Evolutionary conservation across 2,888 invertebrate genomes (phyloP), one percentile per base, ranked within the genome.

Genomic region (Cryptus armator): DNA sequence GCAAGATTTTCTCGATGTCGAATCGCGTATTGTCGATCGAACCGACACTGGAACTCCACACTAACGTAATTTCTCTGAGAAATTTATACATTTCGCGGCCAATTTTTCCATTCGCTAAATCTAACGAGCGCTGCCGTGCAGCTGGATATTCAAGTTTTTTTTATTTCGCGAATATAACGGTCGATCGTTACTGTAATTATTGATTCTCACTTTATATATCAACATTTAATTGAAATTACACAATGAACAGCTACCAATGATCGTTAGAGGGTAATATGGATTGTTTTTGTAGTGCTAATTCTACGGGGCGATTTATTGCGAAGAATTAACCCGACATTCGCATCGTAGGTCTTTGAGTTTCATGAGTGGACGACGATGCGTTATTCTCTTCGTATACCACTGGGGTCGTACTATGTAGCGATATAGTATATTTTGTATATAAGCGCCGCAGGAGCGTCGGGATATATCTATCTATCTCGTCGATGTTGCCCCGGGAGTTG

Each of bases 381-480:
- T 37, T 78, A 62, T 29, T 62, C 2, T n/a, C 75, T 71, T 24
- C 3, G 74, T 62, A 24, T 44, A 56, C 59, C 62, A 71, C 66
- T 43, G 71, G 71, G 74, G 74, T 79, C 56, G 32, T 14, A 43
- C 14, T 67, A 64, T 43, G 59, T 70, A 46, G 64, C 37, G 53
- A 71, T 46, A 78, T 68, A 44, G 53, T 79, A 48, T 70, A 44
- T 70, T 37, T 7, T 72, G 37, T 72, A 29, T 64, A 71, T 67
- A 53, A 24, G 46, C 48, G 68, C 70, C 75, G 43, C 46, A 32
- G 67, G 59, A 76, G 77, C 72, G 68, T 77, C 70, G 16, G 78
- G 83, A 56, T 78, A 83, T 78, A 74, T 46, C 83, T 83, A 83
- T 85, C 78, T 83, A 81, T 81, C 83, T 86, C 81, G 83, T 85